phyloP scores from a whole-genome alignment of 2,888 invertebrate species.

The Hylaea fasciaria region DNA sequence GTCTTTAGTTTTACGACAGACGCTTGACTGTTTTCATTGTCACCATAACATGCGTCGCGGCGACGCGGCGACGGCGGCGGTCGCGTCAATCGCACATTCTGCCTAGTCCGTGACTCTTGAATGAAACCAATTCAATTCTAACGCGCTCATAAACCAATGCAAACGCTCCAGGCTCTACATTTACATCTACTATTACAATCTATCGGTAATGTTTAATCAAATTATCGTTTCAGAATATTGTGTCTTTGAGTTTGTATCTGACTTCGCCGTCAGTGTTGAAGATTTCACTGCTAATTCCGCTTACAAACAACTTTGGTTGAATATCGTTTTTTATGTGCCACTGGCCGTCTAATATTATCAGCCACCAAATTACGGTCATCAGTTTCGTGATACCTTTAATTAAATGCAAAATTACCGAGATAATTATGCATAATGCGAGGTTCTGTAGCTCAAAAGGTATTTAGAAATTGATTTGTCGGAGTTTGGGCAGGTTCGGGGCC shows the following conservation, averaged over 20 bases:
- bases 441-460: slow-evolving; percentile 14
- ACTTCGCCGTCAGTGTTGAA: background rate
- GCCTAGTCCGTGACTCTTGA: slow-evolving; percentile 56
- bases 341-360: slow-evolving; percentile 13
- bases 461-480: slow-evolving; percentile 28
- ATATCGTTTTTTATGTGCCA: slow-evolving; percentile 3
- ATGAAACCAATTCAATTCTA: slow-evolving; percentile 57
- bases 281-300: slow-evolving; percentile 2
- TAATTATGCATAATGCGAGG: slow-evolving; percentile 23
- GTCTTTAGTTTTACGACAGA: slow-evolving; percentile 78
- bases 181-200: too few species aligned
- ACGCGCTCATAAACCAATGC: slow-evolving; percentile 48
- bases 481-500: slow-evolving; percentile 11
- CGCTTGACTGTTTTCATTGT: slow-evolving; percentile 77
- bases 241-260: slow-evolving; percentile 24
- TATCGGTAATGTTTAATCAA: slow-evolving; percentile 40
- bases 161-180: slow-evolving; percentile 44
- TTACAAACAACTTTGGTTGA: background rate
- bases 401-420: slow-evolving; percentile 16
- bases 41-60: slow-evolving; percentile 65
- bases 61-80: slow-evolving; percentile 31
- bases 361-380: slow-evolving; percentile 11
- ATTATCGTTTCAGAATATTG: slow-evolving; percentile 42
- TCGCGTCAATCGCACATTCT: slow-evolving; percentile 50
- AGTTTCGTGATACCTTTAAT: slow-evolving; percentile 10